These are phyloP conservation scores for Enteromius treurensis DNA, from an alignment of 2,797 vertebrate species.

Conservation along the genomic window DNA sequence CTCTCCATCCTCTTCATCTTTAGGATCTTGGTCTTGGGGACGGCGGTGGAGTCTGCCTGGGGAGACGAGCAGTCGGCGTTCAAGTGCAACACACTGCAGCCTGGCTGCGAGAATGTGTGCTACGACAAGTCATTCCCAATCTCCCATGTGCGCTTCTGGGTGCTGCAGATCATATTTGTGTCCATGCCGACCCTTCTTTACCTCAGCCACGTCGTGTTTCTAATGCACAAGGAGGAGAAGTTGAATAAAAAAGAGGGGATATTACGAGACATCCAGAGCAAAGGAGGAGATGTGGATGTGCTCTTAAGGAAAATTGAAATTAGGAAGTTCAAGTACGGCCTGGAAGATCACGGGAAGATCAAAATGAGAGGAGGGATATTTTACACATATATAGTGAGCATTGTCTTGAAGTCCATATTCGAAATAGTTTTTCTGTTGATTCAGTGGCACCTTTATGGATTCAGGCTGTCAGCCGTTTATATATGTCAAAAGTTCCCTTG, in stretches of 20 bases:
- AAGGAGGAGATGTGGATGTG: constrained; percentile 81
- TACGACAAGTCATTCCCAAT: constrained; percentile 90
- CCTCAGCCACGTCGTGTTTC: constrained; percentile 86
- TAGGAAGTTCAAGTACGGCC: constrained; percentile 87
- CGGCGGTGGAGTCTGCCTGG: constrained; percentile 88
- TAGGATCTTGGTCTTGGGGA: constrained; percentile 84
- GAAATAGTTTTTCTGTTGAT: constrained; percentile 86
- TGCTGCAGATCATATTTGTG: constrained; percentile 90
- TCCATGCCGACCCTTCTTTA: constrained; percentile 89
- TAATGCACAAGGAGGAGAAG: constrained; percentile 89
- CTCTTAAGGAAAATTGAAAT: constrained; percentile 84
- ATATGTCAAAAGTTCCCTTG: constrained; percentile 83
- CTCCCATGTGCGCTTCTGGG: constrained; percentile 90
- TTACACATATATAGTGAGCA: constrained; percentile 86
- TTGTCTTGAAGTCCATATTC: constrained; percentile 86
- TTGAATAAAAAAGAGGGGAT: constrained; percentile 84
- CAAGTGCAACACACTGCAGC: constrained; percentile 88
- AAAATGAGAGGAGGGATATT: constrained; percentile 88
- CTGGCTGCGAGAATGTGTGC: constrained; percentile 88
- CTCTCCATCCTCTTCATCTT: constrained; percentile 89
- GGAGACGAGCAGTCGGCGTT: constrained; percentile 89
- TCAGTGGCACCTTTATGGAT: constrained; percentile 88
- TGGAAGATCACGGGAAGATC: constrained; percentile 87
- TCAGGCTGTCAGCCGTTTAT: constrained; percentile 82
- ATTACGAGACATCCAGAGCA: constrained; percentile 79